Conservation (phyloP, 2,797 vertebrate species). For the Sebastes diploproa region DNA sequence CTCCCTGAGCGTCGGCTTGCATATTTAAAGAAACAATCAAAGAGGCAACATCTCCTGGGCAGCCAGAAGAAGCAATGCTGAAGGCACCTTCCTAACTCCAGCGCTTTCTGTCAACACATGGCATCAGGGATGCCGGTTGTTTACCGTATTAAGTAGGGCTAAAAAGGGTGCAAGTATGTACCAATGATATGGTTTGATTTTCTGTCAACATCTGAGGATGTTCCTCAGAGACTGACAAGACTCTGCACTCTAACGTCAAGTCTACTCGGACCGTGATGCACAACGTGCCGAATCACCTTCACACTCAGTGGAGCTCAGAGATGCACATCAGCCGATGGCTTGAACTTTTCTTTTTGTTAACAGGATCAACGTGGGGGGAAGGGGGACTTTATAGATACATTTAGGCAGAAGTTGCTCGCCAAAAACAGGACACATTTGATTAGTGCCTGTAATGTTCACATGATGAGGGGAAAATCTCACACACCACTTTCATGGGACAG, state of each 20-base stretch:
- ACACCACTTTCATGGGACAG: background rate
- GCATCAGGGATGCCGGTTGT: conserved; percentile 62
- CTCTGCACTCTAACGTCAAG: background rate
- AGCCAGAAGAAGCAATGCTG: conserved; percentile 68
- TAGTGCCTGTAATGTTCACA: background rate
- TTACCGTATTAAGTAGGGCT: conserved; percentile 52
- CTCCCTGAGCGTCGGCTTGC: conserved; percentile 73
- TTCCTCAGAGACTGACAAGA: conserved; percentile 7
- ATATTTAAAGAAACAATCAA: conserved; percentile 88
- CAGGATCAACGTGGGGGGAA: background rate
- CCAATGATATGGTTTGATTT: conserved; percentile 37
- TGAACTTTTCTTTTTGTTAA: background rate
- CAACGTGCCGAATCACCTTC: background rate
- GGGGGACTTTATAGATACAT: background rate
- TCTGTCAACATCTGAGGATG: conserved; percentile 14
- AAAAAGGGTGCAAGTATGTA: conserved; percentile 31
- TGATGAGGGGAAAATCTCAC: background rate
- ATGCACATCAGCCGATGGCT: background rate
- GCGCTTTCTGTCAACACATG: conserved; percentile 61
- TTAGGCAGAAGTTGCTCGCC: background rate
- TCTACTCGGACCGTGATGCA: background rate
- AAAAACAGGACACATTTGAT: background rate
- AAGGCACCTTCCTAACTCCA: conserved; percentile 57
- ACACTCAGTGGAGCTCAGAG: background rate
- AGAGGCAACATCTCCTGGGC: conserved; percentile 82